Percentiles rank a stretch among this genome's conserved stretches.
Evolutionary conservation across 92 coral and sea anemone species (phyloP).

Genomic region (Montipora capitata): DNA sequence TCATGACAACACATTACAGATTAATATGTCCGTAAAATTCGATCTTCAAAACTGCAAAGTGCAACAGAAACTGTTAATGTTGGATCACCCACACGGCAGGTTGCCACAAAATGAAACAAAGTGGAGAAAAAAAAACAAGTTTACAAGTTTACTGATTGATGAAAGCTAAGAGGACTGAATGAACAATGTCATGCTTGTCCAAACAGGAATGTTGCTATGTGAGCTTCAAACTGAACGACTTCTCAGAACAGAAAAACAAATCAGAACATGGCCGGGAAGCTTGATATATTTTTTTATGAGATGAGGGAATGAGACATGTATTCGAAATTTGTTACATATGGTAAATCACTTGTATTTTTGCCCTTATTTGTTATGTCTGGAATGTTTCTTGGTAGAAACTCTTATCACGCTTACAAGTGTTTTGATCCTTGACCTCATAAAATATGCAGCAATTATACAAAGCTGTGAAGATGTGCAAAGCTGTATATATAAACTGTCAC

Average conservation of each 20-base stretch:
- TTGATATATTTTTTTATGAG: too few relatives aligned
- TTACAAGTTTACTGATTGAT: not conserved
- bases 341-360: constrained; percentile 18
- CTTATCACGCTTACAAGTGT: constrained; percentile 1
- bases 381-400: not conserved
- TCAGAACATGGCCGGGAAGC: not conserved
- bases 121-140: not conserved
- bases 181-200: constrained; percentile 13
- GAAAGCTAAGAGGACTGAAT: not conserved
- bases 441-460: not conserved
- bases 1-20: not conserved
- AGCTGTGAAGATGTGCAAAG: not conserved
- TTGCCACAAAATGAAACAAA: not conserved
- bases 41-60: not conserved
- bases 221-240: not conserved
- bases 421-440: constrained; percentile 8
- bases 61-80: not conserved
- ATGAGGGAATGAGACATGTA: too few relatives aligned
- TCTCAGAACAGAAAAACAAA: not conserved
- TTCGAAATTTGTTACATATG: constrained; percentile 3
- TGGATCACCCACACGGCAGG: not conserved
- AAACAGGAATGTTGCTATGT: not conserved
- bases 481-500: not conserved
- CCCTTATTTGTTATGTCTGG: constrained; percentile 1
- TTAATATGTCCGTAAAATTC: too few relatives aligned